A percentile compares a stretch with the other conserved stretches of the same genome.
Evolutionary conservation across 2,888 invertebrate genomes (phyloP).

Genomic region (Perdita meconis): DNA sequence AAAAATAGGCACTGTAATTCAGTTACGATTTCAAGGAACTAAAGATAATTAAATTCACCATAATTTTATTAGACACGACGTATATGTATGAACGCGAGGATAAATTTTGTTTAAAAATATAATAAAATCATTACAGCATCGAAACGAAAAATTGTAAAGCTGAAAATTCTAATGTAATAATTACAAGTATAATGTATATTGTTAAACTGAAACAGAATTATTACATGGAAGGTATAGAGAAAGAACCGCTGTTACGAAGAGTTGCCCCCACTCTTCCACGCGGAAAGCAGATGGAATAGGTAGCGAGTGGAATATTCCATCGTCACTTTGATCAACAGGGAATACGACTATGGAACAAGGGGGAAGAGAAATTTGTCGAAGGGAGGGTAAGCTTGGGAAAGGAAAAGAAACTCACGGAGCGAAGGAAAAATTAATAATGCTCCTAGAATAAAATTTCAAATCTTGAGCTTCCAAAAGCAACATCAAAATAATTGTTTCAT

Average conservation of each 20-base stretch:
- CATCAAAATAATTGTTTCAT: neutral
- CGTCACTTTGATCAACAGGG: slow-evolving; percentile 61
- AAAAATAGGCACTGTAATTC: neutral
- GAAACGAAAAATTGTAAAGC: too few species aligned
- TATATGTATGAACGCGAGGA: too few species aligned
- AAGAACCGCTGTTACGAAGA: slow-evolving; percentile 51
- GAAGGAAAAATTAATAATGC: slow-evolving; percentile 17
- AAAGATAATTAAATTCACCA: too few species aligned
- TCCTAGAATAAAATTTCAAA: slow-evolving; percentile 14
- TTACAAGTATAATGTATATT: too few species aligned
- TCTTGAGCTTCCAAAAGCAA: slow-evolving; percentile 6
- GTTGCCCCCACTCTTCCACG: slow-evolving; percentile 40
- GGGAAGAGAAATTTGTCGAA: slow-evolving; percentile 16
- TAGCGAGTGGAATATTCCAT: slow-evolving; percentile 75
- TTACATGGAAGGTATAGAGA: neutral
- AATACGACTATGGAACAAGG: slow-evolving; percentile 26
- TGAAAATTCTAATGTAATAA: too few species aligned
- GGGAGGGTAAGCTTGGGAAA: slow-evolving; percentile 19
- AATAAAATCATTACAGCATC: too few species aligned
- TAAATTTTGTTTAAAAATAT: too few species aligned
- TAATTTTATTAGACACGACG: too few species aligned
- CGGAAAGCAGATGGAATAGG: slow-evolving; percentile 72
- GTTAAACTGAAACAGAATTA: too few species aligned
- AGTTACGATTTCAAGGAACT: slow-evolving; percentile 9
- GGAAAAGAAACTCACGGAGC: slow-evolving; percentile 31